Percentiles rank a stretch among this genome's conserved stretches.
These are phyloP conservation scores for Gasteruption jaculator DNA, from an alignment of 2,888 invertebrate species.

Conservation along the genomic window DNA sequence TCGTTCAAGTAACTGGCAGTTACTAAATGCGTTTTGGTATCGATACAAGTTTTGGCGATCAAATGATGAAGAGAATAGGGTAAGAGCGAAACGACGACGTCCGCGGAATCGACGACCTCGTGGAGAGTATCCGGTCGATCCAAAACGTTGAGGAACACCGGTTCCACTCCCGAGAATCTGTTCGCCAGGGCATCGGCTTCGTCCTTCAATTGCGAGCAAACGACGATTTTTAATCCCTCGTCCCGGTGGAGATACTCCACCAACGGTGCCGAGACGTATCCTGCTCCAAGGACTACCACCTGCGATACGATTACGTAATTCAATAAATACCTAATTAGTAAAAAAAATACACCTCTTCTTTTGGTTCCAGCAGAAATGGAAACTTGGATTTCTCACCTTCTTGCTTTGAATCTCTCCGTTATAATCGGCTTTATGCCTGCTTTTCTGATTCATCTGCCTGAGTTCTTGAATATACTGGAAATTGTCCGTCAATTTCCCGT, in stretches of 20 bases:
- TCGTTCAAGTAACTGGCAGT: conserved; percentile 93
- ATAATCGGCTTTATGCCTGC: conserved; percentile 71
- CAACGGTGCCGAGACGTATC: conserved; percentile 89
- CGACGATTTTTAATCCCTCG: conserved; percentile 73
- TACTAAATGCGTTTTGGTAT: conserved; percentile 85
- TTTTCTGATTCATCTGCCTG: conserved; percentile 62
- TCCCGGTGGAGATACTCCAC: conserved; percentile 91
- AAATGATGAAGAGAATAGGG: conserved; percentile 87
- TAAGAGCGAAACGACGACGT: conserved; percentile 81
- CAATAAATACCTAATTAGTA: not conserved
- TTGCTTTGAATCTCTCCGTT: conserved; percentile 57
- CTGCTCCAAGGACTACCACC: conserved; percentile 91
- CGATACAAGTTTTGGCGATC: conserved; percentile 82
- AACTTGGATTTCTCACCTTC: conserved; percentile 49
- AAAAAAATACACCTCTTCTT: too few species aligned
- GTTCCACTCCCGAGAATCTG: conserved; percentile 72
- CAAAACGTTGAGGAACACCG: conserved; percentile 77
- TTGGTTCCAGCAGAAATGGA: not conserved
- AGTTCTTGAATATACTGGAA: conserved; percentile 94
- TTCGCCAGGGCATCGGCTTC: conserved; percentile 82
- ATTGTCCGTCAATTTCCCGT: conserved; percentile 86
- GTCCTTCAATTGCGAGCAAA: conserved; percentile 82
- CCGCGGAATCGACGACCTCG: conserved; percentile 68
- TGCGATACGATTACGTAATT: conserved; percentile 30
- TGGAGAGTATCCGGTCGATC: conserved; percentile 68